Conservation (phyloP, 2,888 invertebrate species). For the Eretmocerus hayati region DNA sequence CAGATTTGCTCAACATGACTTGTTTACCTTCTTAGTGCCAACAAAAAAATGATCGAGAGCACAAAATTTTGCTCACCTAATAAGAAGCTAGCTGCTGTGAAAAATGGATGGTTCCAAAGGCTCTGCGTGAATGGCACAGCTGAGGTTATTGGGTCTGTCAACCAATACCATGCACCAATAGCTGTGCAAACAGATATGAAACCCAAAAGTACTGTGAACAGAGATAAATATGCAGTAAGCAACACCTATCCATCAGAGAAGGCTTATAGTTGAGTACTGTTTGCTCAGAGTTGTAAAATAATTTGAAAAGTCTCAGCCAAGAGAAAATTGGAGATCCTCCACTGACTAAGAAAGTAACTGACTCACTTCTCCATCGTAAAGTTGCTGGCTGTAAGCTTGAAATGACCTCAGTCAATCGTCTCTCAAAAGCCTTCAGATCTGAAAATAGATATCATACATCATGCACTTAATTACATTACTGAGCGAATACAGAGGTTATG, state of each 20-base stretch:
- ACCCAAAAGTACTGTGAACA: slow-evolving; percentile 68
- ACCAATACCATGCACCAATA: slow-evolving; percentile 93
- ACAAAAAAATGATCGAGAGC: slow-evolving; percentile 21
- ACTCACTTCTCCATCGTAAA: slow-evolving; percentile 89
- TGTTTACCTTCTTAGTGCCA: no score
- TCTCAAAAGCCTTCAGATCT: slow-evolving; percentile 97
- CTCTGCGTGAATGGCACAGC: slow-evolving; percentile 87
- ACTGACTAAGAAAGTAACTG: not conserved
- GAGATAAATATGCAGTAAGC: not conserved
- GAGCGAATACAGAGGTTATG: no score
- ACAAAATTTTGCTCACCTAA: slow-evolving; percentile 52
- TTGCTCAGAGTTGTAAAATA: not conserved
- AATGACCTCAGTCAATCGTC: slow-evolving; percentile 94
- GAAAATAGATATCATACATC: slow-evolving; percentile 37
- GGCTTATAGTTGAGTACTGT: not conserved
- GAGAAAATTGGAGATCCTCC: not conserved
- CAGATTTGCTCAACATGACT: no score
- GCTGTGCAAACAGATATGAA: slow-evolving; percentile 86
- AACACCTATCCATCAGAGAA: not conserved
- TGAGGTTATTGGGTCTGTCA: slow-evolving; percentile 89
- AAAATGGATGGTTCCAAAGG: slow-evolving; percentile 88
- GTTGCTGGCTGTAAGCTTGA: slow-evolving; percentile 92
- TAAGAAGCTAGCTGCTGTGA: slow-evolving; percentile 78
- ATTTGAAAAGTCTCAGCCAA: not conserved
- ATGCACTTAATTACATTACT: not conserved